phyloP scores from a whole-genome alignment of 2,113 vertebrate genomes.

The Bos javanicus region DNA sequence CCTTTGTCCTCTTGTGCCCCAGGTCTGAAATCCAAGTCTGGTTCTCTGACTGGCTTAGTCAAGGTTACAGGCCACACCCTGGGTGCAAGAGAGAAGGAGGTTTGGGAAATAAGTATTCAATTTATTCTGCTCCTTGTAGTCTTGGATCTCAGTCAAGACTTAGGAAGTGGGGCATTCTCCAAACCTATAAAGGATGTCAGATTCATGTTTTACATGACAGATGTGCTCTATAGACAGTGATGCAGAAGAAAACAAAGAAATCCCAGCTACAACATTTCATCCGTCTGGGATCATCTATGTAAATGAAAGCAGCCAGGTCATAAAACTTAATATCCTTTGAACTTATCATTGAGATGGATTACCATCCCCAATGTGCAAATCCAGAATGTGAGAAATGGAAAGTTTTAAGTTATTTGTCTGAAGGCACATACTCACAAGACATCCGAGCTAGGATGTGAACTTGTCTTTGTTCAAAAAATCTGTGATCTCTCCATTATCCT shows the following conservation, averaged over 20 bases:
- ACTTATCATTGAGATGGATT: background rate
- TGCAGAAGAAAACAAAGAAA: background rate
- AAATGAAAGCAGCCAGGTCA: background rate
- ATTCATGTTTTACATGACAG: background rate
- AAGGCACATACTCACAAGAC: background rate
- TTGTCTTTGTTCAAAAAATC: background rate
- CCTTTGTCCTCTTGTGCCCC: background rate
- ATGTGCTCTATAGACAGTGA: background rate
- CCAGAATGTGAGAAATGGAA: background rate
- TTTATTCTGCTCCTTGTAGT: background rate
- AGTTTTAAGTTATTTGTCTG: background rate
- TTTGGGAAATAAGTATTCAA: background rate
- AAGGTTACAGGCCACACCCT: background rate
- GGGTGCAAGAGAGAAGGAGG: background rate
- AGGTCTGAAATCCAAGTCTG: background rate
- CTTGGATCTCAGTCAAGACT: background rate
- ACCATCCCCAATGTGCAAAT: background rate
- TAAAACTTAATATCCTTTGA: background rate
- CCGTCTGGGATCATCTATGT: background rate
- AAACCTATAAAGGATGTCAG: background rate
- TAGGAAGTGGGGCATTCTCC: background rate
- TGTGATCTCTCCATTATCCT: background rate
- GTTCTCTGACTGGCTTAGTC: background rate
- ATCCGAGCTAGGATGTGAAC: background rate
- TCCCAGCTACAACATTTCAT: background rate